A percentile compares a stretch with the other conserved stretches of the same genome.
Evolutionary conservation across 1,140 invertebrate species (phyloP).

Genomic region (Drosophila seguyi): DNA sequence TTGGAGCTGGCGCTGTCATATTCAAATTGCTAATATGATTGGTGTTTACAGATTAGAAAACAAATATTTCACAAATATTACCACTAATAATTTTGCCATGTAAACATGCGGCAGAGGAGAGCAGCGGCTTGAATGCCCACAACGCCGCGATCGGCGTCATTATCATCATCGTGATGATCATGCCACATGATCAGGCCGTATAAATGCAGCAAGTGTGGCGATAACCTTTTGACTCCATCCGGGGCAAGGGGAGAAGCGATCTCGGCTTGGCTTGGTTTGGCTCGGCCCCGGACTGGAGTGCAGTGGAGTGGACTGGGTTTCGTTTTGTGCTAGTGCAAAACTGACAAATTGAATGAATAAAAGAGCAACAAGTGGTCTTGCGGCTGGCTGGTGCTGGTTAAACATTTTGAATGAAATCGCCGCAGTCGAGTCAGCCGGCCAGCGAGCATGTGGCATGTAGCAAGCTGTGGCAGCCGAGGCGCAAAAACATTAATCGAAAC

Average conservation of each 20-base stretch:
- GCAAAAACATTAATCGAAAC: slow-evolving; percentile 84
- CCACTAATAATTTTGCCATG: slow-evolving; percentile 82
- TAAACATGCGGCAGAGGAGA: slow-evolving; percentile 50
- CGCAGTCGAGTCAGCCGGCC: slow-evolving; percentile 41
- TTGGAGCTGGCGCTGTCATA: slow-evolving; percentile 77
- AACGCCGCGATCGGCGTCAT: slow-evolving; percentile 46
- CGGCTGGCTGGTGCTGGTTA: slow-evolving; percentile 49
- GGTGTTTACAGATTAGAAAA: slow-evolving; percentile 85
- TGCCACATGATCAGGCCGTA: slow-evolving; percentile 62
- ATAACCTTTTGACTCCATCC: slow-evolving; percentile 84
- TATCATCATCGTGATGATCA: slow-evolving; percentile 51
- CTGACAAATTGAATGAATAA: slow-evolving; percentile 85
- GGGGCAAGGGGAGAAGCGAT: slow-evolving; percentile 29
- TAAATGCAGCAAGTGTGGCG: slow-evolving; percentile 78
- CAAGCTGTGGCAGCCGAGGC: slow-evolving; percentile 60
- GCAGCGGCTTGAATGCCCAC: slow-evolving; percentile 28
- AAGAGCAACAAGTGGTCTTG: slow-evolving; percentile 84
- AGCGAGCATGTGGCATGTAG: slow-evolving; percentile 43
- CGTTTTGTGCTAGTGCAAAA: slow-evolving; percentile 71
- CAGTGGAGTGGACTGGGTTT: slow-evolving; percentile 17
- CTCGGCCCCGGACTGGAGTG: background rate
- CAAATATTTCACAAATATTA: slow-evolving; percentile 85
- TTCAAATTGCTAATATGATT: slow-evolving; percentile 85
- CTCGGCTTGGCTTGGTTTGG: background rate
- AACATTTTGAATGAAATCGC: slow-evolving; percentile 82